Evolutionary conservation across 1,140 invertebrate genomes (phyloP).

Genomic region (Platorchestia sp.): DNA sequence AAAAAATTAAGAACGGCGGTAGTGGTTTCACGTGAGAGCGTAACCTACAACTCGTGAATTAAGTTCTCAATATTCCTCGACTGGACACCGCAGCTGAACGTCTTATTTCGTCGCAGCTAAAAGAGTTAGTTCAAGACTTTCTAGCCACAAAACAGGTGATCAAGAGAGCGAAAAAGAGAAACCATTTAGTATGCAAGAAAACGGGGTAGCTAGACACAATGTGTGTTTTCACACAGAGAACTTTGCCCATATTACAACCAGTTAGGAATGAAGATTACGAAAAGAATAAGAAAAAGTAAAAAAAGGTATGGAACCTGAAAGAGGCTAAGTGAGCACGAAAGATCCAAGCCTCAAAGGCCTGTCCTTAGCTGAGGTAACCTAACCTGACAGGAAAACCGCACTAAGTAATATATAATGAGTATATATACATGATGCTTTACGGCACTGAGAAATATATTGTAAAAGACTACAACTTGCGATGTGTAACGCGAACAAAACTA

Average conservation of each 20-base stretch:
- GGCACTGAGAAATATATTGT: neutral
- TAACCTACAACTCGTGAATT: neutral
- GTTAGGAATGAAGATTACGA: too few relatives aligned
- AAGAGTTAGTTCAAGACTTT: too few relatives aligned
- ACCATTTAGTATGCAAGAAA: too few relatives aligned
- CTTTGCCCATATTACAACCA: too few relatives aligned
- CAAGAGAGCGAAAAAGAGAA: too few relatives aligned
- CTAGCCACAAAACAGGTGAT: too few relatives aligned
- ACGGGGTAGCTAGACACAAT: too few relatives aligned
- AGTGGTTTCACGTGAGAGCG: neutral
- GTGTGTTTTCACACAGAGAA: too few relatives aligned
- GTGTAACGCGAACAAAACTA: neutral
- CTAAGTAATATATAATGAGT: neutral
- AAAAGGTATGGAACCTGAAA: too few relatives aligned
- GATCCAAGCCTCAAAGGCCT: too few relatives aligned
- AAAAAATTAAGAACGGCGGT: neutral
- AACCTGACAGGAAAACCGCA: neutral
- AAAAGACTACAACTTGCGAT: neutral
- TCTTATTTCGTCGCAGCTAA: neutral
- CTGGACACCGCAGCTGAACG: neutral
- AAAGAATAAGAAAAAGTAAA: too few relatives aligned
- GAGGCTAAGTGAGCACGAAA: too few relatives aligned
- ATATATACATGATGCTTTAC: neutral
- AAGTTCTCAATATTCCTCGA: neutral
- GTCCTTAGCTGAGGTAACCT: neutral